Base-by-base conservation (phyloP, 2,797 vertebrate genomes). In the Arremon brunneinucha region DNA sequence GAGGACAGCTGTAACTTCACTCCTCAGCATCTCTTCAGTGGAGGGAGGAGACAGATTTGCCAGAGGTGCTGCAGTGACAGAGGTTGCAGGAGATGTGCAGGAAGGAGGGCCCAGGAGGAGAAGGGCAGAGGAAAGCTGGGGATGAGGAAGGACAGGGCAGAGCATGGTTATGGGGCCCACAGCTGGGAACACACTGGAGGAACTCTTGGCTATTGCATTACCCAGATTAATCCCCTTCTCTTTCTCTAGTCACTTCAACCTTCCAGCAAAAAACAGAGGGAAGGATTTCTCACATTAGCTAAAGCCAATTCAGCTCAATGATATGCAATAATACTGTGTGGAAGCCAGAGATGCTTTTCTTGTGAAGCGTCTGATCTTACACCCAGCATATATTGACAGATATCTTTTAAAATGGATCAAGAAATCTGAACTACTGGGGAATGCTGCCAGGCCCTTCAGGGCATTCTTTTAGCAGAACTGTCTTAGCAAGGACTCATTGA, bases 401-500 rank as follows among this genome's bases (percentile, higher is more conserved):
- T 88, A 72, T 46, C 57, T 67, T 85, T 79, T 59, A 90, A 39
- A 87, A 46, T 8, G 28, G 56, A 90, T 95, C 52, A 96, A 63
- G 89, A 71, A 95, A 90, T 22, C 52, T 69, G 75, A 95, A 91
- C 64, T 89, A 63, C 44, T 76, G 62, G 24, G 71, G 83, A 86
- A 78, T 64, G 69, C 27, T 96, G 77, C 83, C 92, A 96, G 79
- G 68, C 65, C 94, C 82, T 86, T 86, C 14, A 89, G 72, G 81
- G 35, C 57, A 94, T 72, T 74, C 44, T 81, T 82, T 93, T 27
- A 75, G 65, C 65, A 71, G 46, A 94, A 49, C 34, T 79, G 70
- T 74, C 91, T 92, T 53, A 89, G 65, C 59, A 93, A 95, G 39
- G 32, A 77, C 75, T 94, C 90, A 94, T 71, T 95, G 93, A 94